Evolutionary conservation across 2,113 vertebrate genomes (phyloP).

Genomic region (Polypterus bichir): DNA sequence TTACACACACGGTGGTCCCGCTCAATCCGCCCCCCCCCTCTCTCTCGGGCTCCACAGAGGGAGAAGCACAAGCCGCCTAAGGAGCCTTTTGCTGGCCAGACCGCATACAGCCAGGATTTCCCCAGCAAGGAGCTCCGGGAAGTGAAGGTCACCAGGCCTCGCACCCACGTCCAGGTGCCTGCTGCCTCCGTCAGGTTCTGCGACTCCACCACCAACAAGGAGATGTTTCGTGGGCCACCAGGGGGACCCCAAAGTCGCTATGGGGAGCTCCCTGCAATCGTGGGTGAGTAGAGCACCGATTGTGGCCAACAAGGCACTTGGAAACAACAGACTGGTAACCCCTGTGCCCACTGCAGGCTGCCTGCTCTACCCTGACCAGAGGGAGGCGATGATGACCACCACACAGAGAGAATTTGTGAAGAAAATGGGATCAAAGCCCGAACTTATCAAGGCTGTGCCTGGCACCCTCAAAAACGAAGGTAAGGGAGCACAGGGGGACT

Average conservation of each 20-base stretch:
- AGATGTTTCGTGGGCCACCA: conserved; percentile 21
- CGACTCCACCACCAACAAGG: conserved; percentile 9
- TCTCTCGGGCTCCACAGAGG: conserved; percentile 10
- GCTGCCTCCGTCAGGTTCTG: not conserved
- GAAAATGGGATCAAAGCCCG: conserved; percentile 17
- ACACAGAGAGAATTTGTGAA: conserved; percentile 34
- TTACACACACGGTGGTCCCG: not conserved
- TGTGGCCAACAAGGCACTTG: no score
- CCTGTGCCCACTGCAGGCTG: conserved; percentile 27
- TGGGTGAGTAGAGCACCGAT: conserved; percentile 32
- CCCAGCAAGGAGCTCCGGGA: conserved; percentile 6
- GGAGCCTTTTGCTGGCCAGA: conserved; percentile 11
- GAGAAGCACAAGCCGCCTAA: not conserved
- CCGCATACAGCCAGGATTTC: conserved; percentile 15
- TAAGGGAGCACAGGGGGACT: conserved; percentile 9
- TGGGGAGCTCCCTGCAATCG: conserved; percentile 35
- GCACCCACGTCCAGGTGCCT: not conserved
- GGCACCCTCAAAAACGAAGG: conserved; percentile 29
- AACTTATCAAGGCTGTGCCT: conserved; percentile 27
- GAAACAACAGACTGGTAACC: no score
- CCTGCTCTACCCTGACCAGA: conserved; percentile 49
- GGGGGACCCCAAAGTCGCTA: conserved; percentile 18
- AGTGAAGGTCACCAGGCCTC: not conserved
- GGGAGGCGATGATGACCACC: conserved; percentile 41
- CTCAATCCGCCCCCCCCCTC: not conserved